Evolutionary conservation across 2,113 vertebrate genomes (phyloP), one percentile per base, ranked within the genome.

Genomic region (Orientallactaga bullata): DNA sequence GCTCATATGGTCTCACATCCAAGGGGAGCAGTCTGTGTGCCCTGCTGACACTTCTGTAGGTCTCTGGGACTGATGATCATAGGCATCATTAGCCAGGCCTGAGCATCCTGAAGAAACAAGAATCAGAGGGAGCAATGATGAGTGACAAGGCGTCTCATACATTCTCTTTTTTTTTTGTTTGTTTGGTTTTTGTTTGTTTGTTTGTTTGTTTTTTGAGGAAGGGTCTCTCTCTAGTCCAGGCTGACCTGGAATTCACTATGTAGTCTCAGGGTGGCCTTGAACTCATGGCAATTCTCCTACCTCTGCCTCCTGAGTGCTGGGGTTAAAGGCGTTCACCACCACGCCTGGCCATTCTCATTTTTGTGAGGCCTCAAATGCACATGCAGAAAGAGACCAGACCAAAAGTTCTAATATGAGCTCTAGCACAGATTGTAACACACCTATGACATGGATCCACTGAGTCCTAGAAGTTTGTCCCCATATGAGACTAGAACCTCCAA

Each of bases 41-140:
- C 55, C 15, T 8, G 2, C 8, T 5, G 15, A 37, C 2, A 5
- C 26, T 24, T 4, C 10, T 0, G 0, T 21, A 16, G 9, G 60
- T 13, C n/a, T 58, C 18, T 12, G 26, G 10, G 23, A 9, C 42
- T 30, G 13, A 11, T 9, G 37, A n/a, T 2, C 2, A 18, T 0
- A 2, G 3, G 60, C 35, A 18, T 23, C 77, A 28, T 37, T 1
- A 77, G 35, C 89, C 86, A 68, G 20, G 35, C 30, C n/a, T 5
- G 37, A 58, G 30, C n/a, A 20, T 13, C 7, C 2, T 24, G 24
- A 39, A 3, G 32, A 18, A 37, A 63, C 11, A 6, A 3, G 32
- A 47, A 37, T 18, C 21, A 0, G 7, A 73, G 28, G 76, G 68
- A 39, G 60, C 18, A 4, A 93, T 4, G 30, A 66, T 1, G 10